Conservation (phyloP, 1,140 invertebrate species). For the roundworm (Caenorhabditis elegans) region WBcel235 BX284605.5:11079001-11079500, state of each 20-base stretch:
- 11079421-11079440: not conserved
- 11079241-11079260: not conserved
- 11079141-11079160: too few relatives aligned
- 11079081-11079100: not conserved
- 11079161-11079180: too few relatives aligned
- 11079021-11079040: not conserved
- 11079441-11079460: not conserved
- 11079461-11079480: not conserved
- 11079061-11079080: constrained; percentile 31
- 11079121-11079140: too few relatives aligned
- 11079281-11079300: not conserved
- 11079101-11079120: too few relatives aligned
- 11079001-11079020: not conserved
- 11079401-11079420: too few relatives aligned
- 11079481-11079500: not conserved
- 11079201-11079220: too few relatives aligned
- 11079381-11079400: not conserved
- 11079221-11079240: not conserved
- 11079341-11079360: not conserved
- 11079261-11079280: not conserved
- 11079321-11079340: not conserved
- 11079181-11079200: too few relatives aligned
- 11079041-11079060: constrained; percentile 15
- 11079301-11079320: not conserved
- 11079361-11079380: not conserved